Percentiles rank a stretch among this genome's conserved stretches.
Conservation (phyloP, 1,140 invertebrate species). For the Brachystomella parvula region DNA sequence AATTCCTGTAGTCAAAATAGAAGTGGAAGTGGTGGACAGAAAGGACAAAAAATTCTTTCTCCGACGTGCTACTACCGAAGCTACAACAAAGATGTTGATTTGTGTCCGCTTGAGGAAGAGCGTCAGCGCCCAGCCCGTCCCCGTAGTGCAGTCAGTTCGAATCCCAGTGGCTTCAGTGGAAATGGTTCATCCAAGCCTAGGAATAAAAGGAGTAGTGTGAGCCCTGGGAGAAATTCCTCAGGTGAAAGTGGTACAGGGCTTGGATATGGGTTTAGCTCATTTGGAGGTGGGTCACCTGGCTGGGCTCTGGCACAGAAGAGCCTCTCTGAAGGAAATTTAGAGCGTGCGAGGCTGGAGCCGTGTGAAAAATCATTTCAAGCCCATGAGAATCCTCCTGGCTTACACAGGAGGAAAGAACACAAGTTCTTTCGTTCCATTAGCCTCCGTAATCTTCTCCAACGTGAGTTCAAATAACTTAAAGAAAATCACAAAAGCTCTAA, state of each 20-base stretch:
- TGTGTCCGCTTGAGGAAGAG: constrained; percentile 12
- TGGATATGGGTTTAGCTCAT: background rate
- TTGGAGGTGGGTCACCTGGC: background rate
- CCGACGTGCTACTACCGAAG: constrained; percentile 11
- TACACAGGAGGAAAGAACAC: constrained; percentile 14
- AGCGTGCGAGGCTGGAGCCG: background rate
- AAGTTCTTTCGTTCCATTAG: constrained; percentile 33
- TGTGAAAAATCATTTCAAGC: no score
- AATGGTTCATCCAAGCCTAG: no score
- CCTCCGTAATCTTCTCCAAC: constrained; percentile 28
- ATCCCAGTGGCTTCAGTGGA: no score
- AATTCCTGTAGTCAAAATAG: background rate
- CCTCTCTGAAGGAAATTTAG: constrained; percentile 29
- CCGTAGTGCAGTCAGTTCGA: no score
- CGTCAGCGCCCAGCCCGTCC: no score
- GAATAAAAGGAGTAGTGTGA: background rate
- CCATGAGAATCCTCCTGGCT: no score
- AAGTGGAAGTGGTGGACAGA: background rate
- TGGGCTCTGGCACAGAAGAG: constrained; percentile 31
- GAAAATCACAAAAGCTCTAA: background rate
- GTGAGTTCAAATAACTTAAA: constrained; percentile 27
- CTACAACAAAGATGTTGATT: constrained; percentile 21
- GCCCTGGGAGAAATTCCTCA: background rate
- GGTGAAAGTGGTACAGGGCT: background rate
- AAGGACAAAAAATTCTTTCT: background rate